phyloP scores from a whole-genome alignment of 2,113 vertebrate genomes.

The Labeo catla region DNA sequence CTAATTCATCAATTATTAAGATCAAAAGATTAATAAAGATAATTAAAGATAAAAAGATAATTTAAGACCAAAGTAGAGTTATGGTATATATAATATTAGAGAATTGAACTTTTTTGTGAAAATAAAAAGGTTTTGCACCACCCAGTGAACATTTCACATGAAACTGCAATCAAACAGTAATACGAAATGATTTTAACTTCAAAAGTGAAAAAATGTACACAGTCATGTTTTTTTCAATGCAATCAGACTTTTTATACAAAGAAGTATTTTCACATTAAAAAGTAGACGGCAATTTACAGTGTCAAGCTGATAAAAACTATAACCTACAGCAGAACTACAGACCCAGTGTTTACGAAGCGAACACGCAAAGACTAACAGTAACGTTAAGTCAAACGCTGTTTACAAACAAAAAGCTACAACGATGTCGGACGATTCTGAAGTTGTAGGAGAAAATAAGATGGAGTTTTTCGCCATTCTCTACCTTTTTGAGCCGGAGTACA shows the following conservation, averaged over 20 bases:
- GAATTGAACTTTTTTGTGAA: neutral
- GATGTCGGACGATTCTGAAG: too few species aligned
- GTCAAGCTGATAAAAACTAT: too few species aligned
- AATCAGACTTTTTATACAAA: neutral
- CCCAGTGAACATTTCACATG: neutral
- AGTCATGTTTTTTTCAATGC: neutral
- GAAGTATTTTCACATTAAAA: neutral
- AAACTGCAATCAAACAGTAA: neutral
- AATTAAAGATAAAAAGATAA: neutral
- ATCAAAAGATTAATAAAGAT: neutral
- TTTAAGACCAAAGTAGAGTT: neutral
- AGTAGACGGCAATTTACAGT: too few species aligned
- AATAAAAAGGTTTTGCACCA: neutral
- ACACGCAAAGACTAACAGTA: too few species aligned
- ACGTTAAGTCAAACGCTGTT: too few species aligned
- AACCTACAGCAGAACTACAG: too few species aligned
- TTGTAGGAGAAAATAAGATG: too few species aligned
- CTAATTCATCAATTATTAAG: neutral
- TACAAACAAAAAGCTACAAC: too few species aligned
- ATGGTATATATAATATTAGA: neutral
- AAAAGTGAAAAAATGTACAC: neutral
- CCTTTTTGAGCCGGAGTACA: too few species aligned
- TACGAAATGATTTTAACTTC: neutral
- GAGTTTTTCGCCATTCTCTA: too few species aligned
- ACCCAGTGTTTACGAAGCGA: too few species aligned